A percentile compares a stretch with the other conserved stretches of the same genome.
These are phyloP conservation scores for Plecturocebus donacophilus DNA, from an alignment of 2,113 vertebrate genomes.

Conservation along the genomic window DNA sequence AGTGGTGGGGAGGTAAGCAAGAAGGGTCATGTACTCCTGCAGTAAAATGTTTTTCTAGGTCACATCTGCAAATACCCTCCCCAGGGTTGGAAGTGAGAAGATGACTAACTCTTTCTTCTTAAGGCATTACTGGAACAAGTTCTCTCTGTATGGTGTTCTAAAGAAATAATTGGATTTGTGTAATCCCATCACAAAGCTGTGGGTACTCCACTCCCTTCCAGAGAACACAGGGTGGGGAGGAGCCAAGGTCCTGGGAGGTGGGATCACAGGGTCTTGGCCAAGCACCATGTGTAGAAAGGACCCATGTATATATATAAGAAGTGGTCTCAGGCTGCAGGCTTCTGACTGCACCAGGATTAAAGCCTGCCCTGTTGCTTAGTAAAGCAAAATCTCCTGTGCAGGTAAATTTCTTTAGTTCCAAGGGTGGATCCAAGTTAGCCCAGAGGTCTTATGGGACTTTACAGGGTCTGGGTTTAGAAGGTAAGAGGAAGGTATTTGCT, in stretches of 20 bases:
- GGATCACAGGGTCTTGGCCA: neutral
- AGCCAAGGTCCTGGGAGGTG: neutral
- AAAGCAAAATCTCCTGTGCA: neutral
- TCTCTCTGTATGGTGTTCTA: neutral
- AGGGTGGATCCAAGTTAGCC: neutral
- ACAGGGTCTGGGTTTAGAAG: neutral
- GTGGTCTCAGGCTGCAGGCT: neutral
- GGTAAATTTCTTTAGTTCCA: constrained; percentile 35
- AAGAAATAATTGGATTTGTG: neutral
- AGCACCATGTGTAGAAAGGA: neutral
- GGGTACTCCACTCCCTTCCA: constrained; percentile 14
- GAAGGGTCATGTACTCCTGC: neutral
- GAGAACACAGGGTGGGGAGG: constrained; percentile 2
- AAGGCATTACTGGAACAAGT: neutral
- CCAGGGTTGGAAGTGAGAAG: neutral
- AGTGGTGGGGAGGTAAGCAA: neutral
- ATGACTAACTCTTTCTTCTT: neutral
- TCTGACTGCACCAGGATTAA: neutral
- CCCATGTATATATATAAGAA: neutral
- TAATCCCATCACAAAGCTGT: neutral
- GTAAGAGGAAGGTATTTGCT: neutral
- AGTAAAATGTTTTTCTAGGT: neutral
- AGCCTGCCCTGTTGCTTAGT: neutral
- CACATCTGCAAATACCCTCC: neutral
- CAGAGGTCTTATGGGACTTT: neutral